These are phyloP conservation scores for Grus americana DNA, from an alignment of 2,113 vertebrate species.

Conservation along the genomic window DNA sequence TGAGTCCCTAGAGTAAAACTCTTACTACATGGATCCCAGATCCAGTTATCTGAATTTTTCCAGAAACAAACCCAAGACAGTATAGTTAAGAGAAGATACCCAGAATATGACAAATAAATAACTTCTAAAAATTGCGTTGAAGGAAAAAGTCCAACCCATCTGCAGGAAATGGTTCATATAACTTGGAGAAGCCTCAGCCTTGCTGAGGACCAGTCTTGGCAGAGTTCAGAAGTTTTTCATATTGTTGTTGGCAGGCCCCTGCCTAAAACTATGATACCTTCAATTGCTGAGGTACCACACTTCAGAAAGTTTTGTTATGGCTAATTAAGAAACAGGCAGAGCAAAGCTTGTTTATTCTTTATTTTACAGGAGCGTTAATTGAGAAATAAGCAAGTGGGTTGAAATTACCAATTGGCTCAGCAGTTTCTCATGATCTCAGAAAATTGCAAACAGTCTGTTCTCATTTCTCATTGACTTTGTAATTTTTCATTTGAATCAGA, in stretches of 20 bases:
- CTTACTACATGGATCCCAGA: background rate
- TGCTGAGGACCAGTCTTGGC: conserved; percentile 44
- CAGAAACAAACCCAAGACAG: background rate
- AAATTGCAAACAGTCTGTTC: conserved; percentile 34
- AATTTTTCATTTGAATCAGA: conserved; percentile 30
- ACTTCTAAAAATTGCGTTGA: background rate
- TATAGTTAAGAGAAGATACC: background rate
- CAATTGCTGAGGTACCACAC: conserved; percentile 20
- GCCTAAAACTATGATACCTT: conserved; percentile 15
- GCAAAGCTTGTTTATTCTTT: conserved; percentile 48
- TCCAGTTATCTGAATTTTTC: background rate
- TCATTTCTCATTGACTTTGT: conserved; percentile 20
- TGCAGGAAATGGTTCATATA: conserved; percentile 32
- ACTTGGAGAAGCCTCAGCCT: conserved; percentile 49
- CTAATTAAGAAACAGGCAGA: conserved; percentile 60
- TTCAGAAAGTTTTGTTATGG: conserved; percentile 50
- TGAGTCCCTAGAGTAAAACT: background rate
- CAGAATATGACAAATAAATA: conserved; percentile 20
- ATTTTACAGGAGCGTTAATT: conserved; percentile 46
- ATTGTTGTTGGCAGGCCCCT: conserved; percentile 28
- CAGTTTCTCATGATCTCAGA: conserved; percentile 51
- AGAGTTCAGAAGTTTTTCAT: conserved; percentile 16
- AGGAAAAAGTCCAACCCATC: background rate
- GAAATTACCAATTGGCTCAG: conserved; percentile 46
- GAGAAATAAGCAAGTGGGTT: conserved; percentile 44